Evolutionary conservation across 2,888 invertebrate genomes (phyloP), one percentile per base, ranked within the genome.

Genomic region (Cantharis lateralis): DNA sequence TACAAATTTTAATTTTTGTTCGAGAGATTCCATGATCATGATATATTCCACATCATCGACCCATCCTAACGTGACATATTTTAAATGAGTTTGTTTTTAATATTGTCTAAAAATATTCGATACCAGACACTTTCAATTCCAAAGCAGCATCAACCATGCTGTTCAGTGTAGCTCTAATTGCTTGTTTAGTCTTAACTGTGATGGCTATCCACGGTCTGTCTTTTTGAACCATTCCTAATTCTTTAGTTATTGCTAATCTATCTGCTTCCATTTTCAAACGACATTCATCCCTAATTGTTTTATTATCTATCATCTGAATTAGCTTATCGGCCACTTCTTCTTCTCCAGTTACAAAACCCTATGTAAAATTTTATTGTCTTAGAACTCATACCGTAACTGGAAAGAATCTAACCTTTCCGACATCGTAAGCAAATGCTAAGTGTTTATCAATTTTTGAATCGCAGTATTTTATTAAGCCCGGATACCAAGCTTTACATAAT

Each of bases 151-250:
- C 91, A 15, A 90, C 80, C 82, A 92, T 87, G 87, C 90, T 90
- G 80, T 92, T 92, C 0, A 93, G 87, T 0, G 92, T 91, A 13
- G 91, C 90, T 0, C 92, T 89, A 66, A 91, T 91, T 0, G 92
- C 92, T 81, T 93, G 92, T 5, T 91, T 87, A 0, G 93, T 92
- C 85, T 93, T 93, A 70, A 92, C 92, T 0, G 92, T 92, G 70
- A 92, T 90, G 1, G 92, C 92, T 0, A 93, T 91, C 89, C 91
- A 91, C 0, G 91, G 91, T 2, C 91, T 86, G 72, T 91, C 90
- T 0, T 91, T 88, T 81, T 92, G 92, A 0, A 93, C 85, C 15
- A 91, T 79, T 0, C 91, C 91, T 7, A 91, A 84, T 80, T 90
- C 89, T 7, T 89, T 87, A 0, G 90, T 89, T 15, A 90, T 89